Evolutionary conservation across 2,113 vertebrate genomes (phyloP).

Genomic region (Alethe castanea): DNA sequence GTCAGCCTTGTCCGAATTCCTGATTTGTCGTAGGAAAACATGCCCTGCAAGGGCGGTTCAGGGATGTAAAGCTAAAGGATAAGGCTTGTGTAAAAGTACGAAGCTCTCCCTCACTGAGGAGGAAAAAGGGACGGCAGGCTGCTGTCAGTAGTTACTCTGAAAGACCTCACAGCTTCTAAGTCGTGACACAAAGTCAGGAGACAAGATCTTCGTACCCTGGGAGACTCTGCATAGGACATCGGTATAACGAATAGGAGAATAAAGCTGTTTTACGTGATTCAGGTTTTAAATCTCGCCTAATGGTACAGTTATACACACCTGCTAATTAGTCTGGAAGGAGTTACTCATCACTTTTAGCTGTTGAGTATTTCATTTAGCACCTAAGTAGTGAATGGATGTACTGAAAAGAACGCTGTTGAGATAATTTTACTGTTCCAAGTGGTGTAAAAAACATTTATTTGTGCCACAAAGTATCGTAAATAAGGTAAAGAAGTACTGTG

Average conservation of each 20-base stretch:
- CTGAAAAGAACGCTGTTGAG: neutral
- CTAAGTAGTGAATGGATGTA: too few relatives aligned
- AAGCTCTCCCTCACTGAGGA: accelerated
- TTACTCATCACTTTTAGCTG: neutral
- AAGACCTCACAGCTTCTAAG: accelerated
- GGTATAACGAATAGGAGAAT: neutral
- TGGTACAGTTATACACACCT: neutral
- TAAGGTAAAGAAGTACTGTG: neutral
- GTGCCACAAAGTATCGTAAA: neutral
- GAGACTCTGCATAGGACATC: accelerated
- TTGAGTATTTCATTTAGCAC: neutral
- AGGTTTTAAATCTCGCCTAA: neutral
- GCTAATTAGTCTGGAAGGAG: neutral
- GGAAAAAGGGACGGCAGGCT: neutral
- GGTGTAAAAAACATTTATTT: neutral
- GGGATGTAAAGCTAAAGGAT: too few relatives aligned
- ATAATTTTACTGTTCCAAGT: neutral
- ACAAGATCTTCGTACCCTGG: accelerated
- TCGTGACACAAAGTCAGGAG: neutral
- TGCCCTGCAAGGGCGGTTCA: accelerated
- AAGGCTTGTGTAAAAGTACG: neutral
- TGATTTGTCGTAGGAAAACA: accelerated
- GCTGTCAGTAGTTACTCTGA: accelerated
- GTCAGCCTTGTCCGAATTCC: accelerated
- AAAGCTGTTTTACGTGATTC: neutral